These are phyloP conservation scores for Myotis lucifugus DNA, from an alignment of 2,113 vertebrate species.

Conservation along the genomic window DNA sequence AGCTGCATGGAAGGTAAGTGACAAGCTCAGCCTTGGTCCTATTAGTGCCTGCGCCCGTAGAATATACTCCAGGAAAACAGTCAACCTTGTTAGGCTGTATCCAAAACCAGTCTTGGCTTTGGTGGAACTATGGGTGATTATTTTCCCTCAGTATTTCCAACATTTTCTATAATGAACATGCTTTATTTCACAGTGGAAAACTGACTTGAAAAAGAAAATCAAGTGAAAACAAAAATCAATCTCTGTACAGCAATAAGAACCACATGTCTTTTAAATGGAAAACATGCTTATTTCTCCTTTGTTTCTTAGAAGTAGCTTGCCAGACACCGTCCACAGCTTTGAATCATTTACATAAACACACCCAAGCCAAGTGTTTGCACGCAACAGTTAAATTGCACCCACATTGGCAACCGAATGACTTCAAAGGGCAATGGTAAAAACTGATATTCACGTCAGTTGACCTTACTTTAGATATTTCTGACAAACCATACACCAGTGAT, in stretches of 20 bases:
- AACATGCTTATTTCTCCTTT: conserved; percentile 60
- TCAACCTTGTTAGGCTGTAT: not conserved
- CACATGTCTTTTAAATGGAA: conserved; percentile 70
- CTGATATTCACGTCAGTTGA: not conserved
- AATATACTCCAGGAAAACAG: not conserved
- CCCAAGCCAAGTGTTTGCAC: conserved; percentile 44
- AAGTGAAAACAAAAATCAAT: conserved; percentile 68
- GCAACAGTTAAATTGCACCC: conserved; percentile 48
- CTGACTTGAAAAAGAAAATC: conserved; percentile 60
- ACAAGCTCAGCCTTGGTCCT: not conserved
- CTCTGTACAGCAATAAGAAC: conserved; percentile 70
- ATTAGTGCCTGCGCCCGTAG: not conserved
- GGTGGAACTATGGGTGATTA: not conserved
- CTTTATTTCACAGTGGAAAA: conserved; percentile 61
- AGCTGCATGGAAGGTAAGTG: not conserved
- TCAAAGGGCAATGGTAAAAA: conserved; percentile 11
- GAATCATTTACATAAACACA: conserved; percentile 62
- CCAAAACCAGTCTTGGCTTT: not conserved
- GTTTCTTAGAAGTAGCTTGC: conserved; percentile 48
- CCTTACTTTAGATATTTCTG: not conserved
- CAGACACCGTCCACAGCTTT: conserved; percentile 57
- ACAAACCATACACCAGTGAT: not conserved
- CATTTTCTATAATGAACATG: conserved; percentile 25
- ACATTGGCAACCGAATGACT: not conserved
- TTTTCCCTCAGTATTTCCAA: not conserved